Evolutionary conservation across 2,113 vertebrate genomes (phyloP).

Genomic region (Tursiops truncatus): DNA sequence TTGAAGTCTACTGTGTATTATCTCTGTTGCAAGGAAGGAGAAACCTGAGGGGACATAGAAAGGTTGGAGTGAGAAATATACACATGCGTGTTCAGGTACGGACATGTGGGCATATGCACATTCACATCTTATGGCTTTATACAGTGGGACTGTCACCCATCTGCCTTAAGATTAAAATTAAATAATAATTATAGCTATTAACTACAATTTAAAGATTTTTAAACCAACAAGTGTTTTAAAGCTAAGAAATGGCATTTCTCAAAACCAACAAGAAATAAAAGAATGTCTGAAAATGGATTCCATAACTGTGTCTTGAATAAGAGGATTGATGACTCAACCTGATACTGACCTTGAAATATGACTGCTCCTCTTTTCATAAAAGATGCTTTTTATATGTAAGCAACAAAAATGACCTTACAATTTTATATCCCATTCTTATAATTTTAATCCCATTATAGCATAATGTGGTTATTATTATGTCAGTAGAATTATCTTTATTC

Average conservation of each 20-base stretch:
- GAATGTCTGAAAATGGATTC: not conserved
- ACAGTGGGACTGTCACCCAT: not conserved
- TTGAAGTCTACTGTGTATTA: not conserved
- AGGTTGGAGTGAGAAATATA: not conserved
- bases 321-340: not conserved
- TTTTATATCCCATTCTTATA: not conserved
- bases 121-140: not conserved
- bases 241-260: not conserved
- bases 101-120: accelerated
- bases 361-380: slow-evolving; percentile 29
- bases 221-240: not conserved
- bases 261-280: not conserved
- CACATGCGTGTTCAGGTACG: not conserved
- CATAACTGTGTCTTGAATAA: not conserved
- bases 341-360: slow-evolving; percentile 2
- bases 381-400: not conserved
- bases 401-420: not conserved
- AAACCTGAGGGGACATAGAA: not conserved
- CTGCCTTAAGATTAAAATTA: not conserved
- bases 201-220: not conserved
- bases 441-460: not conserved
- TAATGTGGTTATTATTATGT: not conserved
- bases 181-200: not conserved
- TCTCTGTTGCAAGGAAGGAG: not conserved
- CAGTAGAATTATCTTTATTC: not conserved